These are phyloP conservation scores for Zalophus californianus DNA, from an alignment of 2,797 vertebrate species.

Conservation along the genomic window DNA sequence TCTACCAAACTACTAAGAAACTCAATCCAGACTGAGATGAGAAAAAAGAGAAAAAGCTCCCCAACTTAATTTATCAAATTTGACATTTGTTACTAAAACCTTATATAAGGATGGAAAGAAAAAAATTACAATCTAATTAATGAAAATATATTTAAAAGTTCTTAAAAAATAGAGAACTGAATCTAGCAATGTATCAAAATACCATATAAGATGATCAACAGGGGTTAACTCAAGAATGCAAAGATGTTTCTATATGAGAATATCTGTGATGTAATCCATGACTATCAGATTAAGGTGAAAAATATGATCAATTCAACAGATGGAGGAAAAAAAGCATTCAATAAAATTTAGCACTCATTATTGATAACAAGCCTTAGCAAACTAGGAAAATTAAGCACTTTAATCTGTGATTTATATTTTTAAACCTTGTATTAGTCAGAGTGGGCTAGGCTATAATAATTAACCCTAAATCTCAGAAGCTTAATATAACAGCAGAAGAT, in stretches of 20 bases:
- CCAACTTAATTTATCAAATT: constrained; percentile 7
- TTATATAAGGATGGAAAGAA: not conserved
- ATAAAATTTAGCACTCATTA: constrained; percentile 11
- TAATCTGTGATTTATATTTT: constrained; percentile 11
- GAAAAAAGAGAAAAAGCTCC: not conserved
- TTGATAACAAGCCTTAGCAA: not conserved
- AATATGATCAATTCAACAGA: constrained; percentile 8
- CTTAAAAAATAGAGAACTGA: constrained; percentile 38
- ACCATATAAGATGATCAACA: not conserved
- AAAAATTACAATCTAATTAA: constrained; percentile 8
- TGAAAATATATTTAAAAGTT: not conserved
- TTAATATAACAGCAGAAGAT: not conserved
- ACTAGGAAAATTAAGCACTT: not conserved
- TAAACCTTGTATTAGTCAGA: not conserved
- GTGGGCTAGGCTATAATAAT: not conserved
- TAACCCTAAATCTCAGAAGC: not conserved
- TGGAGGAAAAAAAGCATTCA: not conserved
- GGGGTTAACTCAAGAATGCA: not conserved
- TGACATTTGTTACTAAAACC: constrained; percentile 7
- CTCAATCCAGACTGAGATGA: not conserved
- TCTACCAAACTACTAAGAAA: constrained; percentile 28
- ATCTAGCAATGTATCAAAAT: not conserved
- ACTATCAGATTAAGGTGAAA: constrained; percentile 42
- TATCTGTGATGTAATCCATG: not conserved
- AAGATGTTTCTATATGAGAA: constrained; percentile 27